These are phyloP conservation scores for Zosterops hypoxanthus DNA, from an alignment of 2,113 vertebrate species.

Conservation along the genomic window DNA sequence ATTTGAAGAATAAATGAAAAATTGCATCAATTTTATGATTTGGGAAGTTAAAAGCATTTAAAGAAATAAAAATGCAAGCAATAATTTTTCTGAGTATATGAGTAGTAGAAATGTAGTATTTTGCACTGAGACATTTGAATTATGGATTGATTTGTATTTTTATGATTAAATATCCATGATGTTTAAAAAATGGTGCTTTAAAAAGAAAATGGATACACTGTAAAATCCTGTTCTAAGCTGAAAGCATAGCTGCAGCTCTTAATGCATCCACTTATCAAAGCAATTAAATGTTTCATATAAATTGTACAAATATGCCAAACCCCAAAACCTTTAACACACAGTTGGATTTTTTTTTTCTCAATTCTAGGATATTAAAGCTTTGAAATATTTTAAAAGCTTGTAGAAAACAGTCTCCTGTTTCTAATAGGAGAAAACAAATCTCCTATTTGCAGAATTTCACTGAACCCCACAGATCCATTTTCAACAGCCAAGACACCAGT, in stretches of 20 bases:
- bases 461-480: background rate
- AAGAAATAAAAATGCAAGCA: background rate
- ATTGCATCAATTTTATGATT: background rate
- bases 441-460: background rate
- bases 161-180: background rate
- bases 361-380: background rate
- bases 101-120: background rate
- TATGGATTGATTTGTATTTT: background rate
- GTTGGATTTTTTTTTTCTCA: background rate
- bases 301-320: background rate
- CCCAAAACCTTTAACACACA: background rate
- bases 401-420: background rate
- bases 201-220: background rate
- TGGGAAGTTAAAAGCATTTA: background rate
- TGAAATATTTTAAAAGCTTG: background rate
- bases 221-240: background rate
- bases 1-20: slow-evolving; percentile 3
- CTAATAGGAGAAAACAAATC: background rate
- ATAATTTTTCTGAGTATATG: background rate
- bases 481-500: background rate
- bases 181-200: background rate
- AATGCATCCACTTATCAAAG: background rate
- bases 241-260: background rate
- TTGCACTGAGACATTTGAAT: background rate
- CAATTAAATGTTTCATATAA: background rate